Conservation (phyloP, 1,140 invertebrate species). For the Tetramorium simillimum region DNA sequence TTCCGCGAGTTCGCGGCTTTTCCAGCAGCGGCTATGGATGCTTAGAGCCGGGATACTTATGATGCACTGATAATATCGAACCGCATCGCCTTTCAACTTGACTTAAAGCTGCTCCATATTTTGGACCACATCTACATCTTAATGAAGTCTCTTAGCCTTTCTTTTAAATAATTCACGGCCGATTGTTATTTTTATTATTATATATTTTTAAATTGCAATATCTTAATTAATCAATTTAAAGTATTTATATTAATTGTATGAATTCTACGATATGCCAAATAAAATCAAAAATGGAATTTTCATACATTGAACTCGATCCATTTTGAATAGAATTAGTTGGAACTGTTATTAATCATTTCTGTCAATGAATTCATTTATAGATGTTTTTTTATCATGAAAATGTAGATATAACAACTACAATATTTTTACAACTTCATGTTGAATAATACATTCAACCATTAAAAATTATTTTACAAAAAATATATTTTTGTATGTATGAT, state of each 20-base stretch:
- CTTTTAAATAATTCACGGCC: neutral
- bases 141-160: neutral
- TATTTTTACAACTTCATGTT: neutral
- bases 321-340: neutral
- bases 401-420: no score
- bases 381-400: no score
- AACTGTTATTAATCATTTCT: neutral
- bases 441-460: neutral
- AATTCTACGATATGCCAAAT: neutral
- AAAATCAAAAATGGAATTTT: neutral
- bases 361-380: neutral
- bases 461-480: neutral
- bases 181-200: neutral
- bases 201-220: neutral
- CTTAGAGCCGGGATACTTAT: slow-evolving; percentile 19
- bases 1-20: slow-evolving; percentile 65
- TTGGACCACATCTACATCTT: neutral
- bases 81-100: slow-evolving; percentile 6
- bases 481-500: neutral
- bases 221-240: neutral
- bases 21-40: slow-evolving; percentile 25
- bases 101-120: neutral
- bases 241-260: no score
- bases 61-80: slow-evolving; percentile 26
- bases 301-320: neutral